Base-by-base conservation (phyloP, 2,113 vertebrate species). In the Rhegmatorhina hoffmannsi region DNA sequence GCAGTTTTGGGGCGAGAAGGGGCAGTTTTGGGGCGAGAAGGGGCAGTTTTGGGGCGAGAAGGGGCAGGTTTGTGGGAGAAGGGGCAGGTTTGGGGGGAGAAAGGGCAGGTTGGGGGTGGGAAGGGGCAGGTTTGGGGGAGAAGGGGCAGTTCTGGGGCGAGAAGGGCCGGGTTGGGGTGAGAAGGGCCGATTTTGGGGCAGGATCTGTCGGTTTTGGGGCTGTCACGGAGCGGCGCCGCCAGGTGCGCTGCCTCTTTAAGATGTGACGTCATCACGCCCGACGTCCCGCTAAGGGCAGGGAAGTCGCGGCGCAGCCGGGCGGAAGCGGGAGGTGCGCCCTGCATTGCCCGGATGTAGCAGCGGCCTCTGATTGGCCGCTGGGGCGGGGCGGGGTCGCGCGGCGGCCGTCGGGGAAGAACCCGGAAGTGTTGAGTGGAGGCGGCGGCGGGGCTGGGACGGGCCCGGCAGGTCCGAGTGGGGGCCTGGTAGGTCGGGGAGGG, bases 281-380 rank as follows among this genome's bases (percentile, higher is more conserved):
- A 1, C 55, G 11, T 25, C 1, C 12, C 17, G 1, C 17, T 1
- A 0, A 7, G 11, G 17, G 13, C 9, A 1, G 1, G 44, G 74
- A 56, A 31, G 17, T 2, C 3, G 5, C 16, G 0, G 1, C 3
- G 2, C 5, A 3, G 18, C 17, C 2, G 17, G 55, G 69, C 55
- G 86, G 82, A 60, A 74, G 75, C 2, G 1, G 23, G 10, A 0
- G 1, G 4, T 0, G 10, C 0, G 0, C 0, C 0, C 0, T 0
- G 1, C 1, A 1, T 2, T 29, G 5, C 87, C 68, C 59, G 81
- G 87, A 91, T 80, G 33, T 6, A 0, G 2, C 0, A 2, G 0
- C 9, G 33, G 15, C 0, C 46, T 6, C 36, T 60, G 63, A 69
- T 96, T 96, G 92, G 95, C 17, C 28, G 17, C 0, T 15, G 46